Base-by-base conservation (phyloP, 1,140 invertebrate species). In the Papilio helenus region DNA sequence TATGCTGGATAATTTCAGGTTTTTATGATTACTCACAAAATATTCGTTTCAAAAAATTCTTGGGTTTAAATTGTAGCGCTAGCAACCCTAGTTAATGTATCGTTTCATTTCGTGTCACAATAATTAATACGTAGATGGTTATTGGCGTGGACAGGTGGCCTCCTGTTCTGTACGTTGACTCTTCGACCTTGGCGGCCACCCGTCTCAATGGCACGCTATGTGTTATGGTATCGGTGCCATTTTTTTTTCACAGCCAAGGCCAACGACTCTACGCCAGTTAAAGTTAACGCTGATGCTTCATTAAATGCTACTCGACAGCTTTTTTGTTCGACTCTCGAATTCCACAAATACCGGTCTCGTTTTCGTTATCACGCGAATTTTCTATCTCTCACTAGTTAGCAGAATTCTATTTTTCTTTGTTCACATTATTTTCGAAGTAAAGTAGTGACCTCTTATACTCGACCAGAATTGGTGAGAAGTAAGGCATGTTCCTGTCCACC, bases 111-210 rank as follows among this genome's bases (percentile, higher is more conserved):
- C 74, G 79, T 86, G 79, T 82, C 81, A 77, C 81, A 81, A 82
- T 87, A 82, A 86, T 87, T 86, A 87, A 88, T 84, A 83, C 86
- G 76, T 86, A 87, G 88, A 89, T 85, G 82, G 72, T 76, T 83
- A 83, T 61, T 85, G 86, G 89, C 88, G 89, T 46, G 44, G 46
- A 79, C 86, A 89, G 86, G 86, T 89, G 85, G 84, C 81, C 82
- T 84, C 87, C 88, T 87, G 87, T 85, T 80, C 84, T 92, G 91
- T 93, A 84, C 92, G 82, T 94, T 92, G 91, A 94, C 92, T 87
- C 83, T 82, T 81, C 88, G 90, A 84, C 92, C 92, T 93, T 94
- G 91, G 83, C 86, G 85, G 84, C 87, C 85, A 82, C 86, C 82
- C 84, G 87, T 84, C 86, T 89, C 87, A 90, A 89, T 89, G 89